Base-by-base conservation (phyloP, 2,797 vertebrate species). In the Tarsius wallacei region DNA sequence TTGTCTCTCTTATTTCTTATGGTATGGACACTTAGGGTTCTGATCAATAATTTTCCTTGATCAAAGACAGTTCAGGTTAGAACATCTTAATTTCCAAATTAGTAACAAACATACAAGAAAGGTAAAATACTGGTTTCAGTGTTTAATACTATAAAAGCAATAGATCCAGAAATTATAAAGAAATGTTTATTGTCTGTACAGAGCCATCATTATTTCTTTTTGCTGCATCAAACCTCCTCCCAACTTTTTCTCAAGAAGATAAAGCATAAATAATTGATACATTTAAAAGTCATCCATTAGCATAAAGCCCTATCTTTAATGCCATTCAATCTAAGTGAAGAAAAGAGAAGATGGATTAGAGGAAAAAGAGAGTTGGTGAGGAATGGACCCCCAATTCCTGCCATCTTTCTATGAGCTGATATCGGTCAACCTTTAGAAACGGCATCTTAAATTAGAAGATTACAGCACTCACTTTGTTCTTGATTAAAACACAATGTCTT, bases 211-310 rank as follows among this genome's bases (percentile, higher is more conserved):
- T 68, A 63, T 91, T 93, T 74, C 5, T 80, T 15, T 85, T 93
- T 70, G 31, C 26, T 61, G 0, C n/a, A 70, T 76, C 70, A 81
- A 84, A 71, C 4, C 4, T 76, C 2, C 17, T 5, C 53, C 59
- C 26, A 26, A 14, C 22, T 8, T 71, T 82, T 86, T 83, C 47
- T 11, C 13, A 90, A 88, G 57, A 93, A 51, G 61, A 87, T 28
- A 90, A 90, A 71, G 6, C 12, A 93, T 55, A 86, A 83, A 57
- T 76, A 81, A 59, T 76, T 88, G 92, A 93, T 74, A 66, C 1
- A 53, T 77, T n/a, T 51, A 74, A 94, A 93, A 71, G 14, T 19
- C 22, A 91, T 73, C 22, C 3, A 13, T 24, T 80, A 22, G 8
- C 63, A 85, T 85, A 47, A 71, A 42, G 26, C 42, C 22, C 5